Conservation (phyloP, 2,888 invertebrate genomes). For the Hecatera dysodea region DNA sequence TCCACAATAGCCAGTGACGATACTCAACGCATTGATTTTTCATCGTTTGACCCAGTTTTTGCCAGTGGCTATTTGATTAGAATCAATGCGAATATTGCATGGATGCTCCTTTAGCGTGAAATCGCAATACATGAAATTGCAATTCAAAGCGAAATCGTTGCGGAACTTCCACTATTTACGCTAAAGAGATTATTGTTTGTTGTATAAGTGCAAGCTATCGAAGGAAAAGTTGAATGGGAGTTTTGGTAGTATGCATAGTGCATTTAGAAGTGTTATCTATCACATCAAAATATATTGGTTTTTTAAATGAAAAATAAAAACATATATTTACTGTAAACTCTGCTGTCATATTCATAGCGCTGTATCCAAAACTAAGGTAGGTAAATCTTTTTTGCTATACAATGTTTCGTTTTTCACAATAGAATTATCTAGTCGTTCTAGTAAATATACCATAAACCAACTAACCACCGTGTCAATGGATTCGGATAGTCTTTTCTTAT, state of each 20-base stretch:
- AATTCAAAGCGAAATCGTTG: slow-evolving; percentile 25
- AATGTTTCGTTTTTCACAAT: neutral
- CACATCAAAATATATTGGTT: neutral
- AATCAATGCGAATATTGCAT: slow-evolving; percentile 43
- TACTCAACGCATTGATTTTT: slow-evolving; percentile 56
- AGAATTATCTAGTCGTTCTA: neutral
- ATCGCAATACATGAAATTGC: slow-evolving; percentile 41
- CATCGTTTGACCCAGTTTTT: slow-evolving; percentile 60
- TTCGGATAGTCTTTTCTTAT: slow-evolving; percentile 2
- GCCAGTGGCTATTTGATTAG: slow-evolving; percentile 56
- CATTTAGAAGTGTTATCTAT: slow-evolving; percentile 2
- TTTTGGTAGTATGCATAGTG: neutral
- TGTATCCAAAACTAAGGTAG: neutral
- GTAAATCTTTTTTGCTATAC: neutral
- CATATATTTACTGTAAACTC: neutral
- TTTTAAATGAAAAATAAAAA: neutral
- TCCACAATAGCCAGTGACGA: slow-evolving; percentile 18
- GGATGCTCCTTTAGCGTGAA: slow-evolving; percentile 32
- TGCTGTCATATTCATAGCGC: neutral
- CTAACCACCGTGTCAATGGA: neutral
- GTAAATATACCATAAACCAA: neutral
- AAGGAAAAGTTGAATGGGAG: neutral
- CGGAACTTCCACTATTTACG: slow-evolving; percentile 26
- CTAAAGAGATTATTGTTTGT: slow-evolving; percentile 35
- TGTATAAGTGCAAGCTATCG: slow-evolving; percentile 1